Base-by-base conservation (phyloP, 1,140 invertebrate genomes). In the Lasioglossum albipes region DNA sequence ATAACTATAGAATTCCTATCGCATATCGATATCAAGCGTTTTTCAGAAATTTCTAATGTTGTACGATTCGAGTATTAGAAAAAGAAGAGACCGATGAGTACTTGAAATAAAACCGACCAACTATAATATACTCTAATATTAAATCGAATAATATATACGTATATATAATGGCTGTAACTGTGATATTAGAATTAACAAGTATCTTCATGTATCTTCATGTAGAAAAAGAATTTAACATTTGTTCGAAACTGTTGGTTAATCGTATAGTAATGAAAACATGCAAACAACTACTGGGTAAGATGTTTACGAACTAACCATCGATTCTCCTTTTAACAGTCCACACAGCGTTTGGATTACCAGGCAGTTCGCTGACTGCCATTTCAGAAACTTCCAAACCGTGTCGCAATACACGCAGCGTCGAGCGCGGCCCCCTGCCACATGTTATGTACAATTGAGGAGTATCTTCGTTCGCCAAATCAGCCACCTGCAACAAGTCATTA, bases 331-430 rank as follows among this genome's bases (percentile, higher is more conserved):
- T 99, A 2, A 99, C 99, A 52, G 99, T 99, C 99, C 99, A 99
- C 9, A 99, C 99, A 89, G 99, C 99, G 94, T 99, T 99, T 13
- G 99, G 99, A 92, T 99, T 99, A 92, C 99, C 99, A 18, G 99
- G 99, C 82, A 99, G 94, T 93, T 99, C 99, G 67, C 98, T 99
- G 6, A 99, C 98, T 87, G 99, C 99, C 99, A 99, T 99, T 94
- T 99, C 99, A 0, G 98, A 98, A 2, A 97, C 98, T 95, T 99
- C 99, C 18, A 99, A 94, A 89, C 99, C 99, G 93, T 99, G 99
- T 64, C 99, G 95, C 5, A 99, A 93, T 1, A 99, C 98, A 89
- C 98, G 93, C 5, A 99, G 88, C 1, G 98, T 97, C 0, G 98
- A 99, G 73, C 99, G 94, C 2, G 99, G 97, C 4, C 99, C 98